A percentile compares a stretch with the other conserved stretches of the same genome.
Evolutionary conservation across 2,888 invertebrate genomes (phyloP).

Genomic region (Hirtodrosophila duncani): DNA sequence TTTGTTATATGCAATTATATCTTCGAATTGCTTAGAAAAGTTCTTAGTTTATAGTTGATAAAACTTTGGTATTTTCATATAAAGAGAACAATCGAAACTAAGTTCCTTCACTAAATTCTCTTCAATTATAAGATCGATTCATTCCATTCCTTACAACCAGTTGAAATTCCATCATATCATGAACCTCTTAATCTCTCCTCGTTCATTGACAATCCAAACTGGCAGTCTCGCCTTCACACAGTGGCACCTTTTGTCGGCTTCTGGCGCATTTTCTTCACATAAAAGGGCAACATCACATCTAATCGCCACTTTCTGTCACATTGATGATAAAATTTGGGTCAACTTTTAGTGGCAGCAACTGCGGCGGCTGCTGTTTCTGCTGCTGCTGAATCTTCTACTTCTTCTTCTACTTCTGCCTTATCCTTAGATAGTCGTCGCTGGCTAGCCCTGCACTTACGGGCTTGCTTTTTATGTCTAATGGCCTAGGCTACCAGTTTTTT

Average conservation of each 20-base stretch:
- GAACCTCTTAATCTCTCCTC: no score
- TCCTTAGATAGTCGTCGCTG: slow-evolving; percentile 37
- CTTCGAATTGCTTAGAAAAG: no score
- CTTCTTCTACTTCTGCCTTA: slow-evolving; percentile 29
- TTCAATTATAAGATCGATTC: no score
- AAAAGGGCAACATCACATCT: slow-evolving; percentile 74
- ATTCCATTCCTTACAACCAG: no score
- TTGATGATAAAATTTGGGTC: slow-evolving; percentile 75
- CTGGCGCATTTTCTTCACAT: slow-evolving; percentile 32
- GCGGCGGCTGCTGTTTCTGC: slow-evolving; percentile 7
- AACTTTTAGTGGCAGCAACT: slow-evolving; percentile 67
- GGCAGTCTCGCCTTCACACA: no score
- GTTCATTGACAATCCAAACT: no score
- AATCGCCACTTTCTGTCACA: slow-evolving; percentile 74
- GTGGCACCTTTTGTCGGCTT: slow-evolving; percentile 59
- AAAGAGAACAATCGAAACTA: no score
- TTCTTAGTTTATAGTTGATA: no score
- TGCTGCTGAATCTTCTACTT: background rate
- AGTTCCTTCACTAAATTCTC: no score
- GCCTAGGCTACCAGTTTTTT: slow-evolving; percentile 57
- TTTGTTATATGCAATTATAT: no score
- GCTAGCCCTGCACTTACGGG: slow-evolving; percentile 55
- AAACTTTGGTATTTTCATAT: no score
- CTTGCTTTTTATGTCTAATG: slow-evolving; percentile 50
- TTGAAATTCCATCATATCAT: no score